Evolutionary conservation across 1,140 invertebrate genomes (phyloP).

Genomic region (Atta texana): DNA sequence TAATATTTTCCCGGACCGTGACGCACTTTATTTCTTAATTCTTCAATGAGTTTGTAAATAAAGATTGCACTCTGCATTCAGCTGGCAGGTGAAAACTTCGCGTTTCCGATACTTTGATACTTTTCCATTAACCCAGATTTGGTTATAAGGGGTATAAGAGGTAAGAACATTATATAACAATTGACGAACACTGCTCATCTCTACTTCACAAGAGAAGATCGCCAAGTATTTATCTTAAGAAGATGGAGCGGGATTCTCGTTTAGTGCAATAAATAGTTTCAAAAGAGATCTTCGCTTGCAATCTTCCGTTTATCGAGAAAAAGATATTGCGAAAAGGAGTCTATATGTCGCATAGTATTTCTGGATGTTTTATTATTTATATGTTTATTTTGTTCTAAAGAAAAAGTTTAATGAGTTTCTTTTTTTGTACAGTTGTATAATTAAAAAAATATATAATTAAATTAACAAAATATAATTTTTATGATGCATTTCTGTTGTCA

Average conservation of each 20-base stretch:
- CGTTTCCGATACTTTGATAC: constrained; percentile 49
- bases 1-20: background rate
- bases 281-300: constrained; percentile 9
- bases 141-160: constrained; percentile 8
- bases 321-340: background rate
- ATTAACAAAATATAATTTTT: background rate
- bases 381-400: background rate
- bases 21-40: constrained; percentile 30
- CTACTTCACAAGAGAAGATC: constrained; percentile 43
- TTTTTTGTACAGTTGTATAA: background rate
- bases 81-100: constrained; percentile 9
- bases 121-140: constrained; percentile 62
- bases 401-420: background rate
- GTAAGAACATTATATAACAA: constrained; percentile 53
- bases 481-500: background rate
- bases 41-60: constrained; percentile 21
- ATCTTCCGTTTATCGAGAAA: constrained; percentile 11
- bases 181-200: constrained; percentile 25
- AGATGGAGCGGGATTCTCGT: background rate
- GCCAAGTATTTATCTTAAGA: constrained; percentile 43
- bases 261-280: constrained; percentile 41
- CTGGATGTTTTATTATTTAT: background rate
- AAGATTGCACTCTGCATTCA: background rate
- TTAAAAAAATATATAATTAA: background rate
- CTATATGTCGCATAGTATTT: background rate